Evolutionary conservation across 2,113 vertebrate species (phyloP).

Genomic region (Dipodomys spectabilis): DNA sequence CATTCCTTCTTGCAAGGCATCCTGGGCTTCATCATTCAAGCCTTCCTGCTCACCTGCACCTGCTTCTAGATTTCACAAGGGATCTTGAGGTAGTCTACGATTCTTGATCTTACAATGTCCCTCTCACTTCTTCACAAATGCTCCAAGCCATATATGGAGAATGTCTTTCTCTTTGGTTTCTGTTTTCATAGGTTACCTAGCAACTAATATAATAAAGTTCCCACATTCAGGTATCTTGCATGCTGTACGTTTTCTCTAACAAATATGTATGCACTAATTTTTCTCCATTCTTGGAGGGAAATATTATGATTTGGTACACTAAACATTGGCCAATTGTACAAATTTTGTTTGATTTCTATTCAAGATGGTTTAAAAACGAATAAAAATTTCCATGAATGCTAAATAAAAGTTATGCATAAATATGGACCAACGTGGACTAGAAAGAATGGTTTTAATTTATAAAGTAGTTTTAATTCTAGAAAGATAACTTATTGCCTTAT

Average conservation of each 20-base stretch:
- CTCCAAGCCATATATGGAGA: background rate
- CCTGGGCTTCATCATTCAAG: background rate
- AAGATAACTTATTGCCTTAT: background rate
- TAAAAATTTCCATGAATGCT: background rate
- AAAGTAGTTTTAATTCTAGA: background rate
- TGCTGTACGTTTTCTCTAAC: slow-evolving; percentile 26
- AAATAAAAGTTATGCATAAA: background rate
- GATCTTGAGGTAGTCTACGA: background rate
- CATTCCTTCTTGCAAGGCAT: slow-evolving; percentile 8
- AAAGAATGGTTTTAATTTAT: background rate
- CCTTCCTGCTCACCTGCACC: background rate
- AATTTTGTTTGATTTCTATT: background rate
- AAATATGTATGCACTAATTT: background rate
- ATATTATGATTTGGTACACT: background rate
- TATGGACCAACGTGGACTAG: background rate
- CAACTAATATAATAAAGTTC: background rate
- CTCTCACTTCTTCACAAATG: background rate
- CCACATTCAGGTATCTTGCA: background rate
- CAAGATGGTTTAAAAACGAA: background rate
- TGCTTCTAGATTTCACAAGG: background rate
- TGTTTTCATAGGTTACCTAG: background rate
- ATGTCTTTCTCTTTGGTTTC: background rate
- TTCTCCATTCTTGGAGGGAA: slow-evolving; percentile 5
- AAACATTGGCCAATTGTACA: background rate
- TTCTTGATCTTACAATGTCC: background rate